Percentiles rank a stretch among this genome's conserved stretches.
phyloP scores from a whole-genome alignment of 2,888 invertebrate genomes.

The Standfussiana lucernea region DNA sequence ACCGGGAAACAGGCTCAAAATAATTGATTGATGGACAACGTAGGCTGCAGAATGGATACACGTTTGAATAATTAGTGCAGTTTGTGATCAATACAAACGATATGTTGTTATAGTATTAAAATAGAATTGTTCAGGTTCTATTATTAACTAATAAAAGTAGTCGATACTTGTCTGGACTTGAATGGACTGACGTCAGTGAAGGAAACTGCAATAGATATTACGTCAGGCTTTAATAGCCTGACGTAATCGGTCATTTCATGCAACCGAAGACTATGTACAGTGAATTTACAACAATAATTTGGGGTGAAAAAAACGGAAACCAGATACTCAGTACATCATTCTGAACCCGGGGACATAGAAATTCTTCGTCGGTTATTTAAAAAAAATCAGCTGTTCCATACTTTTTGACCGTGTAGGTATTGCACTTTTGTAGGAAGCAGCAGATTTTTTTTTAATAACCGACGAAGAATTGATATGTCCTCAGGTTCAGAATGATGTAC shows the following conservation, averaged over 20 bases:
- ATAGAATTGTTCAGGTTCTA: not conserved
- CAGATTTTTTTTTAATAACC: too few relatives aligned
- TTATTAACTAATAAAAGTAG: constrained; percentile 20
- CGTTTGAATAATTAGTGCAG: constrained; percentile 26
- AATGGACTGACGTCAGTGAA: constrained; percentile 13
- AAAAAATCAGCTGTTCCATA: too few relatives aligned
- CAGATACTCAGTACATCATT: too few relatives aligned
- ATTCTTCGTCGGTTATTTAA: too few relatives aligned
- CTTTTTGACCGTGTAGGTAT: too few relatives aligned
- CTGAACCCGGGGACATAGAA: too few relatives aligned
- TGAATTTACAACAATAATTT: not conserved
- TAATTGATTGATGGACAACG: constrained; percentile 38
- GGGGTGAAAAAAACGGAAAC: too few relatives aligned
- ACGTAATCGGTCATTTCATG: constrained; percentile 1
- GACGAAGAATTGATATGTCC: too few relatives aligned
- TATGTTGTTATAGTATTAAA: not conserved
- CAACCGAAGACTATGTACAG: not conserved
- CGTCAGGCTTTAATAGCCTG: not conserved
- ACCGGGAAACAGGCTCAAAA: constrained; percentile 28
- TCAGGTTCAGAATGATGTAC: too few relatives aligned
- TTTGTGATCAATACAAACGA: constrained; percentile 4
- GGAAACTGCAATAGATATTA: constrained; percentile 3
- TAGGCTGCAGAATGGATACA: constrained; percentile 1
- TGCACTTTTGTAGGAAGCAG: too few relatives aligned
- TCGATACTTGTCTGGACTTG: constrained; percentile 17